Conservation (phyloP, 2,113 vertebrate species). For the Varanus salvator region DNA sequence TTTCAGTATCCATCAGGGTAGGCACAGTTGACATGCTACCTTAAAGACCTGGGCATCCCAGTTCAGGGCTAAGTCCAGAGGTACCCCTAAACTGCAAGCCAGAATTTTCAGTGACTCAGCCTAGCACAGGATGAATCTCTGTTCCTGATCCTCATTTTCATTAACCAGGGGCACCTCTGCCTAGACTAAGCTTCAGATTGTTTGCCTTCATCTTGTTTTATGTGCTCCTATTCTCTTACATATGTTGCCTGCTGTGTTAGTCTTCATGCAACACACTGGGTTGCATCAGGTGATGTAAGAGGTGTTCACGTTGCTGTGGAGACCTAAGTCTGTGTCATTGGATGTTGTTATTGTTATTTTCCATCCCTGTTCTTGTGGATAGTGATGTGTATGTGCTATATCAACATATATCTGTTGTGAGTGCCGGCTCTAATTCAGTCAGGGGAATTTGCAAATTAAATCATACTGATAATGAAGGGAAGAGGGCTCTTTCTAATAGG, state of each 20-base stretch:
- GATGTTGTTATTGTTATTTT: constrained; percentile 25
- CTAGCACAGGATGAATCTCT: too few relatives aligned
- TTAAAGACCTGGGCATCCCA: too few relatives aligned
- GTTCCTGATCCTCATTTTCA: too few relatives aligned
- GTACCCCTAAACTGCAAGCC: too few relatives aligned
- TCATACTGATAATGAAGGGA: not conserved
- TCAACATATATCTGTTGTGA: not conserved
- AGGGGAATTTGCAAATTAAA: not conserved
- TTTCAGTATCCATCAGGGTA: too few relatives aligned
- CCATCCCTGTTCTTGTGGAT: not conserved
- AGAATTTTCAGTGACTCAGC: too few relatives aligned
- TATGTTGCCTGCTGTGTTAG: not conserved
- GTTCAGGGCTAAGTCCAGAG: too few relatives aligned
- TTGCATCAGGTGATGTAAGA: not conserved
- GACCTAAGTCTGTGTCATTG: not conserved
- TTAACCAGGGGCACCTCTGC: too few relatives aligned
- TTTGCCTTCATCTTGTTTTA: not conserved
- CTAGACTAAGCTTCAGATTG: too few relatives aligned
- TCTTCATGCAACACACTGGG: not conserved
- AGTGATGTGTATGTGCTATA: not conserved
- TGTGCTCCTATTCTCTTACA: not conserved
- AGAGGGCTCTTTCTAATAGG: not conserved
- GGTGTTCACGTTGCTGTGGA: constrained; percentile 6
- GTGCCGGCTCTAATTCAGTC: not conserved
- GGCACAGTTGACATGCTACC: too few relatives aligned